These are phyloP conservation scores for Syngnathus typhle DNA, from an alignment of 2,113 vertebrate species.

Conservation along the genomic window DNA sequence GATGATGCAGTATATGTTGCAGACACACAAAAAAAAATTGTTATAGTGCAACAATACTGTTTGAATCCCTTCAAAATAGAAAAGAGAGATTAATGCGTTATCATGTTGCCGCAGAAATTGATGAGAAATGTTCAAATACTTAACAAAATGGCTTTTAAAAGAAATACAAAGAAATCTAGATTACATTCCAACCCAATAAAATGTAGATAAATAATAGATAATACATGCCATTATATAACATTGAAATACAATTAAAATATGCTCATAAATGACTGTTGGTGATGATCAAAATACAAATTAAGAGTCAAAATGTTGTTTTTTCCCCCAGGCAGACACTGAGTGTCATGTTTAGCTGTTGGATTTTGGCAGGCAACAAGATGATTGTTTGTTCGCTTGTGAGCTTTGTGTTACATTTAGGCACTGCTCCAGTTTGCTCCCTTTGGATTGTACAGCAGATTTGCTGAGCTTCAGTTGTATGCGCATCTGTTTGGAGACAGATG, in stretches of 20 bases:
- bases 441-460: conserved; percentile 37
- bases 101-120: background rate
- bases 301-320: background rate
- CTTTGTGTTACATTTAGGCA: conserved; percentile 43
- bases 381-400: conserved; percentile 42
- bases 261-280: conserved; percentile 27
- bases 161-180: conserved; percentile 3
- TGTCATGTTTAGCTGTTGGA: conserved; percentile 38
- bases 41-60: background rate
- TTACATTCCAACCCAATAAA: conserved; percentile 6
- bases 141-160: background rate
- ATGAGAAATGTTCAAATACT: background rate
- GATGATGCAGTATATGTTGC: conserved; percentile 52
- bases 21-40: conserved; percentile 18
- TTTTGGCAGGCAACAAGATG: conserved; percentile 34
- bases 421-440: conserved; percentile 22
- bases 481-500: conserved; percentile 27
- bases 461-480: conserved; percentile 19
- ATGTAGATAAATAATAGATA: background rate
- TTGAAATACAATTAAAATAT: conserved; percentile 9
- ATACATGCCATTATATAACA: conserved; percentile 5
- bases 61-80: conserved; percentile 8
- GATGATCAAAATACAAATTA: conserved; percentile 1
- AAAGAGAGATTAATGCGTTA: conserved; percentile 9
- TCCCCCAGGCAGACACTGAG: background rate